Conservation (phyloP, 92 coral and sea anemone species). For the Palythoa heliodiscus region DNA sequence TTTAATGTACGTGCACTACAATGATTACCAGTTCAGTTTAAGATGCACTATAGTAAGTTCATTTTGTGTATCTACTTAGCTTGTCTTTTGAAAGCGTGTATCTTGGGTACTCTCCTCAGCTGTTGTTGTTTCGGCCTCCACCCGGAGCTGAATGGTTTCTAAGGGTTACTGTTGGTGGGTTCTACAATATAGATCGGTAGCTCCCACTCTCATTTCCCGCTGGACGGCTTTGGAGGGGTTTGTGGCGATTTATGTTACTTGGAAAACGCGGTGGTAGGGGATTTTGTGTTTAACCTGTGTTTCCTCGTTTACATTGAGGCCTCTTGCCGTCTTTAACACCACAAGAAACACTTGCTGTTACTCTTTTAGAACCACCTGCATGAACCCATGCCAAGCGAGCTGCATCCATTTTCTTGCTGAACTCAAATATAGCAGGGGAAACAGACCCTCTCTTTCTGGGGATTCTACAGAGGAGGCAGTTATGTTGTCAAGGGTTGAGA, state of each 20-base stretch:
- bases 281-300: conserved; percentile 94
- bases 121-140: conserved; percentile 66
- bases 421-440: conserved; percentile 81
- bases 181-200: too few species aligned
- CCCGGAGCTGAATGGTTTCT: conserved; percentile 60
- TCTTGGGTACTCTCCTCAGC: too few species aligned
- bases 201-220: too few species aligned
- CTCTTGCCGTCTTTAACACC: conserved; percentile 43
- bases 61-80: conserved; percentile 60
- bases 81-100: too few species aligned
- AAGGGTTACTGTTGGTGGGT: conserved; percentile 52
- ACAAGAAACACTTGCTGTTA: conserved; percentile 50
- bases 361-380: conserved; percentile 62
- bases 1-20: conserved; percentile 17
- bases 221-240: too few species aligned
- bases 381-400: conserved; percentile 88
- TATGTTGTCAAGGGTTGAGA: conserved; percentile 90
- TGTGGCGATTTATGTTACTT: too few species aligned
- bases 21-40: conserved; percentile 34
- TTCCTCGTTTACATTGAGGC: conserved; percentile 30
- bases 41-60: conserved; percentile 43
- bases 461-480: conserved; percentile 61
- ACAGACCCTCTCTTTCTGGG: conserved; percentile 75
- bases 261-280: too few species aligned
- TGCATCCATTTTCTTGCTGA: conserved; percentile 86